Conservation (phyloP, 2,797 vertebrate species). For the Catostomus latipinnis region DNA sequence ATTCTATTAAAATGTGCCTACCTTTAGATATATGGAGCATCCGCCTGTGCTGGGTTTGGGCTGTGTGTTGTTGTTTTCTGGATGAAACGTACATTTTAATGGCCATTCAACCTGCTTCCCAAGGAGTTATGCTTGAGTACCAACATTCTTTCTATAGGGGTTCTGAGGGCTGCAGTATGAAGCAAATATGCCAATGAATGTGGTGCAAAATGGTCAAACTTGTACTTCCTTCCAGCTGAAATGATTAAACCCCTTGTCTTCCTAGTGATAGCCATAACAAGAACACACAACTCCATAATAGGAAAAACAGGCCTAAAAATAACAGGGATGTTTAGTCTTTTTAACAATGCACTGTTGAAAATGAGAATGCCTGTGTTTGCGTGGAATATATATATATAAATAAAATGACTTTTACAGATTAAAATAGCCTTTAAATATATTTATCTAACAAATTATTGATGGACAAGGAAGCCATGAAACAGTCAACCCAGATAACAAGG, state of each 20-base stretch:
- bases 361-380: not conserved
- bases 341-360: not conserved
- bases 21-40: not conserved
- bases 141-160: constrained; percentile 8
- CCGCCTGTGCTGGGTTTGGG: not conserved
- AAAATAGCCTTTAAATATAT: not conserved
- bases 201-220: constrained; percentile 9
- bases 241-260: constrained; percentile 37
- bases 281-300: constrained; percentile 15
- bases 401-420: not conserved
- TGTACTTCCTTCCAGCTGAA: constrained; percentile 59
- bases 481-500: too few species aligned
- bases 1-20: not conserved
- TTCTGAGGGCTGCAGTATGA: constrained; percentile 14
- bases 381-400: not conserved
- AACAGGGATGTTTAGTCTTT: not conserved
- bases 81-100: not conserved
- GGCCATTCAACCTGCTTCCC: constrained; percentile 12
- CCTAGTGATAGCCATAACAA: constrained; percentile 36
- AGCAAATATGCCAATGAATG: constrained; percentile 17
- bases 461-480: not conserved
- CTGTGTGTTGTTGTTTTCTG: constrained; percentile 24
- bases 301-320: constrained; percentile 16
- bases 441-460: not conserved
- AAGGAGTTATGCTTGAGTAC: constrained; percentile 14